Conservation (phyloP, 1,140 invertebrate species). For the Formica exsecta region DNA sequence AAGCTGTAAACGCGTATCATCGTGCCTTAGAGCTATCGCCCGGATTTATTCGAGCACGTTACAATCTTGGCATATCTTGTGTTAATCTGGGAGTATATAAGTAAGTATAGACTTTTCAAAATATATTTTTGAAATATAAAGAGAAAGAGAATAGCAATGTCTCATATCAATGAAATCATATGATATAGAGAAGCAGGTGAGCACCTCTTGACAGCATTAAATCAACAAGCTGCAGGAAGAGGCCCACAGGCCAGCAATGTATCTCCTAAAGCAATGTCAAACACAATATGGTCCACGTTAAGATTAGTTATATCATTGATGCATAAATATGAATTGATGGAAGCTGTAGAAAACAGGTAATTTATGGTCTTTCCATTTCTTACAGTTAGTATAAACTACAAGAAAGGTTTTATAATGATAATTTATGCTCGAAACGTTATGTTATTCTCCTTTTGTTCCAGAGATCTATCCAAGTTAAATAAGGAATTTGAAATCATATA, state of each 20-base stretch:
- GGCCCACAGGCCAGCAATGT: constrained; percentile 85
- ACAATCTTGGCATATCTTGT: constrained; percentile 99
- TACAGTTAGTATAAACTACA: constrained; percentile 7
- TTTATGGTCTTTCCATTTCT: not conserved
- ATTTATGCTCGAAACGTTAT: constrained; percentile 8
- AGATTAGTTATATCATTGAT: constrained; percentile 96
- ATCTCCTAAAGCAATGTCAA: constrained; percentile 92
- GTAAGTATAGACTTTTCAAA: constrained; percentile 84
- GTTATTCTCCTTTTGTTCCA: constrained; percentile 75
- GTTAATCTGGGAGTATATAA: constrained; percentile 98
- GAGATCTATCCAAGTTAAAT: constrained; percentile 89
- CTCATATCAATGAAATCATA: not conserved
- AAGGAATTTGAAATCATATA: constrained; percentile 88
- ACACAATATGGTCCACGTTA: constrained; percentile 97
- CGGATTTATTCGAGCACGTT: constrained; percentile 98
- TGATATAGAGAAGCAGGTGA: constrained; percentile 94
- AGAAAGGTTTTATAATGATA: constrained; percentile 28
- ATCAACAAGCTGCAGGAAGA: constrained; percentile 95
- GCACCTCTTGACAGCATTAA: constrained; percentile 97
- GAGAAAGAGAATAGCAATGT: not conserved
- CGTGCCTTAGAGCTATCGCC: constrained; percentile 96
- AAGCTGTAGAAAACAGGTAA: constrained; percentile 91
- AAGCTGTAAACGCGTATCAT: constrained; percentile 98
- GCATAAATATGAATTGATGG: constrained; percentile 93
- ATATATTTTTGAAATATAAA: not conserved